phyloP scores from a whole-genome alignment of 2,113 vertebrate genomes.

The Pycnonotus jocosus region DNA sequence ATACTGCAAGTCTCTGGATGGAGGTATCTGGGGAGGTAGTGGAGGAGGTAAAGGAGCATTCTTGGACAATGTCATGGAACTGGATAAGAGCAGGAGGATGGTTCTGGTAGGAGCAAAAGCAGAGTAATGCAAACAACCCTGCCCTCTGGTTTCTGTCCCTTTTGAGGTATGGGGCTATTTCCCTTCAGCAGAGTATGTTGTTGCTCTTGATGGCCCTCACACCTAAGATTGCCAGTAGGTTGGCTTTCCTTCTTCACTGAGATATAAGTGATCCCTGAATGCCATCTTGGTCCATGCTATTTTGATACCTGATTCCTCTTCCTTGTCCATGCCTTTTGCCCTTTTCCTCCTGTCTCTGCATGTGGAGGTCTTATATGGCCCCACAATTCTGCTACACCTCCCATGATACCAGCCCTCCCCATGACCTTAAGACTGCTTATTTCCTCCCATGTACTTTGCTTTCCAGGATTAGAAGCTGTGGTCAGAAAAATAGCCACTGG shows the following conservation, averaged over 20 bases:
- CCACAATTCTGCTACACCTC: not conserved
- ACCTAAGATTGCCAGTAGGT: not conserved
- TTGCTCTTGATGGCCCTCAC: not conserved
- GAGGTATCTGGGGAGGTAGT: not conserved
- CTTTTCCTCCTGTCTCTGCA: not conserved
- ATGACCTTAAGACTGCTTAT: not conserved
- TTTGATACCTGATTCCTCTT: not conserved
- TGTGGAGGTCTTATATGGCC: not conserved
- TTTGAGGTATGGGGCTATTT: not conserved
- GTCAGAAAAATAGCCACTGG: not conserved
- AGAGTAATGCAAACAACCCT: not conserved
- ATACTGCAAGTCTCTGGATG: not conserved
- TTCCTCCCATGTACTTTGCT: not conserved
- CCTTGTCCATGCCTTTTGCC: not conserved
- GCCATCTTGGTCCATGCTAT: not conserved
- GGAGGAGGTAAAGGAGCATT: not conserved
- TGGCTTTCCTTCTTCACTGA: not conserved
- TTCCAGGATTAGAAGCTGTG: not conserved
- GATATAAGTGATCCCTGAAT: not conserved
- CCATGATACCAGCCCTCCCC: not conserved
- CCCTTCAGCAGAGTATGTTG: not conserved
- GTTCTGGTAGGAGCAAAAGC: not conserved
- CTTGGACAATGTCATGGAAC: not conserved
- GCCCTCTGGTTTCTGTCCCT: not conserved
- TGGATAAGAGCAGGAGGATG: not conserved